Conservation (phyloP, 1,140 invertebrate genomes). For the Nephila pilipes region DNA sequence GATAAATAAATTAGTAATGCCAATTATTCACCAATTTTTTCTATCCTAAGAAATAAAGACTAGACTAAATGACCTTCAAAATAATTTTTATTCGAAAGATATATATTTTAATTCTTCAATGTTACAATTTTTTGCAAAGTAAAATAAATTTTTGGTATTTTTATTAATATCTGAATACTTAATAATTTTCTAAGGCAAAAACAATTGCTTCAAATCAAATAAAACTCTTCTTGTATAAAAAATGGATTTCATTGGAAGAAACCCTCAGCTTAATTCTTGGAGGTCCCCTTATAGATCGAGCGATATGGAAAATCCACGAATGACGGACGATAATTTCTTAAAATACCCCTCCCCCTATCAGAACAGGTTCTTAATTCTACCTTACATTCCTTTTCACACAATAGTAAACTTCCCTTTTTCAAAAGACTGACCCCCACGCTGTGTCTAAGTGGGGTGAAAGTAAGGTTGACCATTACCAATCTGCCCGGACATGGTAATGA, state of each 20-base stretch:
- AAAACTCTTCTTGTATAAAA: not conserved
- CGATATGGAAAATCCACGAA: not conserved
- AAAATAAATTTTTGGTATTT: no score
- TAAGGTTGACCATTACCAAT: constrained; percentile 17
- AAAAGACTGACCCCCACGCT: not conserved
- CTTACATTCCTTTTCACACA: not conserved
- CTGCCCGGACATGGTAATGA: not conserved
- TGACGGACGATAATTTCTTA: not conserved
- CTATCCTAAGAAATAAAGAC: no score
- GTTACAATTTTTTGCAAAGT: no score
- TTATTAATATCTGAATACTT: not conserved
- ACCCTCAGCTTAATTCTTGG: not conserved
- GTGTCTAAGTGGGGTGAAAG: constrained; percentile 5
- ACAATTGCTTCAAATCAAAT: not conserved
- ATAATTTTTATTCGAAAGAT: no score
- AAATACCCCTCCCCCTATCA: constrained; percentile 1
- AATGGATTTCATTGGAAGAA: not conserved
- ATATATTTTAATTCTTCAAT: no score
- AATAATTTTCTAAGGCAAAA: not conserved
- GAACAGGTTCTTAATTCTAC: not conserved
- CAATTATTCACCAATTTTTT: no score
- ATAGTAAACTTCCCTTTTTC: not conserved
- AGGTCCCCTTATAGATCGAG: not conserved
- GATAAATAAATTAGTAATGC: no score
- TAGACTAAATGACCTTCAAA: no score